These are phyloP conservation scores for Rhineura floridana DNA, from an alignment of 2,113 vertebrate genomes.

Conservation along the genomic window DNA sequence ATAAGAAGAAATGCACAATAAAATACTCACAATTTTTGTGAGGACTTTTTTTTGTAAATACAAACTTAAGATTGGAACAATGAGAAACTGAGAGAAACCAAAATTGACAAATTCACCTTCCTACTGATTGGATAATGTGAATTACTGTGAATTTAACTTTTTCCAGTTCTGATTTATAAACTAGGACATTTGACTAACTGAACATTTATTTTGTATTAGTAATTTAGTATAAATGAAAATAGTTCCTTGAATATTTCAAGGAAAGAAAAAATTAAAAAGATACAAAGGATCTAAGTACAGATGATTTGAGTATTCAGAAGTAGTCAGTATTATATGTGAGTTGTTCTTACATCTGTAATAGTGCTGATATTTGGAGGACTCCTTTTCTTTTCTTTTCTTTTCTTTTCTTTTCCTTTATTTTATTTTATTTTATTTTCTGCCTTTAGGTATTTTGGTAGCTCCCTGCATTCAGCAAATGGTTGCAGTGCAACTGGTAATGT, in stretches of 20 bases:
- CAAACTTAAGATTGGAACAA: no score
- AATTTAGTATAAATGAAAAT: conserved; percentile 28
- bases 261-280: conserved; percentile 15
- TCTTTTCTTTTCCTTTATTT: conserved; percentile 35
- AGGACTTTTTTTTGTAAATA: no score
- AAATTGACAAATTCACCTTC: no score
- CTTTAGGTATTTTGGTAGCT: conserved; percentile 37
- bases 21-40: no score
- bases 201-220: conserved; percentile 11
- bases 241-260: neutral
- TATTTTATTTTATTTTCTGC: no score
- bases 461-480: conserved; percentile 50
- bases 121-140: no score
- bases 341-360: neutral
- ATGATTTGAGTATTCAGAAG: neutral
- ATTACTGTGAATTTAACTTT: neutral
- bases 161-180: conserved; percentile 40
- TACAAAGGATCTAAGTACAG: neutral
- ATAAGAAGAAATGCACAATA: no score
- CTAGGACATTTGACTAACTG: conserved; percentile 38
- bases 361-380: conserved; percentile 34
- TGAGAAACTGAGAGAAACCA: no score
- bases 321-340: conserved; percentile 23
- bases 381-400: conserved; percentile 30
- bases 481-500: conserved; percentile 43